Evolutionary conservation across 2,888 invertebrate species (phyloP).

Genomic region (Melolontha melolontha): DNA sequence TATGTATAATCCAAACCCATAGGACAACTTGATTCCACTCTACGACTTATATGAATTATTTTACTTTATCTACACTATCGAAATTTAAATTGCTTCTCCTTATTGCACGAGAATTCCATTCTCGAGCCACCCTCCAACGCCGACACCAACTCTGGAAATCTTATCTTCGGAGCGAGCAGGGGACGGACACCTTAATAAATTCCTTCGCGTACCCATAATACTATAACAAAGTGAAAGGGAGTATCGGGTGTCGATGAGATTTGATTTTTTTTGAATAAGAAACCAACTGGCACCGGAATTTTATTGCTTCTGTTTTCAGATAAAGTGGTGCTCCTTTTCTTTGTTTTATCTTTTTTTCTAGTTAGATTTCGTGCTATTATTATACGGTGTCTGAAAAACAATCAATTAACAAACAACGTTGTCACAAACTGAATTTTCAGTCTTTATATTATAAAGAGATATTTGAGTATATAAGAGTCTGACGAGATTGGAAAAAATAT

Average conservation of each 20-base stretch:
- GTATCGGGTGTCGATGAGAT: constrained; percentile 33
- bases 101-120: constrained; percentile 20
- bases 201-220: constrained; percentile 9
- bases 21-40: constrained; percentile 22
- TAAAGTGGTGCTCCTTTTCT: neutral
- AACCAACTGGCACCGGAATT: constrained; percentile 17
- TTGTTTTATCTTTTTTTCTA: constrained; percentile 14
- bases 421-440: no score
- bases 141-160: constrained; percentile 22
- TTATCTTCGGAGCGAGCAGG: constrained; percentile 25
- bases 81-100: constrained; percentile 26
- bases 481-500: no score
- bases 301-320: constrained; percentile 34
- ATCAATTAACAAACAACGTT: neutral
- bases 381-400: neutral
- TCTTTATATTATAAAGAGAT: no score
- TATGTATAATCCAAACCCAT: constrained; percentile 11
- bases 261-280: constrained; percentile 26
- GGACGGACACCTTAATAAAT: constrained; percentile 34
- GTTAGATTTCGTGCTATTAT: neutral
- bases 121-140: constrained; percentile 25
- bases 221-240: constrained; percentile 14
- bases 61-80: constrained; percentile 31
- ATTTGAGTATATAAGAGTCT: no score
- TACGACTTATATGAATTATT: constrained; percentile 10